Base-by-base conservation (phyloP, 2,888 invertebrate species). In the Argyra leucocephala region DNA sequence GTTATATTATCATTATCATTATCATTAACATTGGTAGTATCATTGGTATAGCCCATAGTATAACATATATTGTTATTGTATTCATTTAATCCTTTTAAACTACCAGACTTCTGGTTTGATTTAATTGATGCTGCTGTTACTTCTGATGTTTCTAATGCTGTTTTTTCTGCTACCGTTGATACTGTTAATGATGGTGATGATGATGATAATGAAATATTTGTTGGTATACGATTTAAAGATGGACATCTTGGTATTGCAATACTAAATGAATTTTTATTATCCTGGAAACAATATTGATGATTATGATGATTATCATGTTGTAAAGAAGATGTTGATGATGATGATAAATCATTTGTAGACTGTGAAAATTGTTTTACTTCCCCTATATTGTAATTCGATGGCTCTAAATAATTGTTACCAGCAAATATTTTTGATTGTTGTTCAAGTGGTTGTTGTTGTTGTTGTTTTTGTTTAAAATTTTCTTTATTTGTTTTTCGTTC, bases 321-420 rank as follows among this genome's bases (percentile, higher is more conserved):
- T 61, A 7, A 7, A 18, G n/a, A n/a, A n/a, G n/a, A n/a, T n/a
- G n/a, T n/a, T 18, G 48, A 48, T 12, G 18, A 48, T 18, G 48
- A 73, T 70, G 78, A 81, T 73, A 82, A 80, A 76, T 82, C 82
- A 71, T 78, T 80, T 37, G 80, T 77, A 58, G 82, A 80, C 69
- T 80, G 73, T 66, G 82, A 81, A 64, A 74, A 69, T 69, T 72
- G 72, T 73, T 81, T 81, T 31, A 75, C 72, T 69, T 76, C 77
- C 59, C 77, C 70, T 65, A 73, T 74, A 7, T 70, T 68, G 18
- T 18, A 48, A n/a, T 48, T 48, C 48, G 18, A 48, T 48, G 48
- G 18, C 15, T 48, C 18, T 48, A 48, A 48, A 48, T 48, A 48
- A 48, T 48, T 48, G 18, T 48, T 18, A 2, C n/a, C 18, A 48